Evolutionary conservation across 2,113 vertebrate species (phyloP), one percentile per base, ranked within the genome.

Genomic region (Chrysemys picta): DNA sequence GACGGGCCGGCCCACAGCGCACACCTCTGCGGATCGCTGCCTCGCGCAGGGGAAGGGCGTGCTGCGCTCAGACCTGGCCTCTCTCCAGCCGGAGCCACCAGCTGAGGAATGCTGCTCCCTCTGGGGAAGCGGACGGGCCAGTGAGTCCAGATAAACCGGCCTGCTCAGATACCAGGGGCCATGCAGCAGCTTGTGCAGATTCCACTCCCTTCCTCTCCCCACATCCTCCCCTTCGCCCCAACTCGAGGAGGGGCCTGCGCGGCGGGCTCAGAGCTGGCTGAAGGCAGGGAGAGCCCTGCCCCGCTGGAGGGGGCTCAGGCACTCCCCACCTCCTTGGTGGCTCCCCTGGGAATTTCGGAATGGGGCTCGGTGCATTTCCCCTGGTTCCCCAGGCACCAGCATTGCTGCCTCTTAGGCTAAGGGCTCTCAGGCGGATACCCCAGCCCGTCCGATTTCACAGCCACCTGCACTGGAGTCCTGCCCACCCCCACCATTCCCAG

Each of bases 121-220:
- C 47, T 54, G 38, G 50, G 49, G 78, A 80, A 91, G 87, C 81
- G 52, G 75, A 72, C 11, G 2, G 82, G 84, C 87, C 83, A 27
- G 82, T 12, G 19, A 2, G 89, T 49, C 94, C 79, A 82, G 96
- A 65, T 31, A 82, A 86, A 95, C 94, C 93, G 42, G 94, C 57
- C 57, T 13, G 87, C 29, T 35, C 49, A 24, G 65, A 94, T 95
- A 69, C 94, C 89, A 8, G 49, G n/a, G 72, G 57, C 29, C 22
- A 4, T 92, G 69, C 83, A 84, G 47, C 1, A 24, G 89, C 93
- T 50, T 91, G 95, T 49, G 72, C 38, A 45, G 84, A 82, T 50
- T 59, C 80, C 59, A 29, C 80, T 22, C 84, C 93, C 80, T 35
- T 42, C 86, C 69, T 53, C 49, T 21, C 31, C 62, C 42, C 22